Conservation (phyloP, 2,113 vertebrate species). For the Enhydra lutris region DNA sequence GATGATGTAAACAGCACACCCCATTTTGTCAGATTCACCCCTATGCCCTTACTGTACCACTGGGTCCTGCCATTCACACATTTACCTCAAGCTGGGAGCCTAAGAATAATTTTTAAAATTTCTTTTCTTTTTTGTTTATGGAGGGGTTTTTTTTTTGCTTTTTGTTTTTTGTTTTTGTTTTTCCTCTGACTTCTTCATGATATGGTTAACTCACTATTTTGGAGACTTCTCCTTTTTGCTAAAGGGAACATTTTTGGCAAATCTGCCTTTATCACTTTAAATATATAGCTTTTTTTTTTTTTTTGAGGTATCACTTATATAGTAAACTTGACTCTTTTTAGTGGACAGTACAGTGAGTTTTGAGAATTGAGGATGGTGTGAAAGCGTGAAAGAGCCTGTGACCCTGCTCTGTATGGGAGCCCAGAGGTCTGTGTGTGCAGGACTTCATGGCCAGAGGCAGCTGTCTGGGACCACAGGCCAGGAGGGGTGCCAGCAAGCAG, state of each 20-base stretch:
- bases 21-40: background rate
- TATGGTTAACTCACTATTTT: background rate
- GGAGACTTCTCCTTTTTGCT: background rate
- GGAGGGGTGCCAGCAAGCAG: no score
- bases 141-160: background rate
- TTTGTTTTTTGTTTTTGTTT: background rate
- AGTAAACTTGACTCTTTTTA: background rate
- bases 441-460: no score
- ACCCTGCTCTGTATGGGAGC: background rate
- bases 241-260: background rate
- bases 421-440: no score
- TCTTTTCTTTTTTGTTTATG: background rate
- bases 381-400: background rate
- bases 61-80: no score
- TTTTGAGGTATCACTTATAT: background rate
- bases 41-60: accelerated
- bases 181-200: background rate
- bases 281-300: background rate
- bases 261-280: background rate
- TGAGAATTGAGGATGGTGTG: background rate
- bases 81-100: background rate
- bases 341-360: background rate
- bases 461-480: background rate
- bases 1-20: background rate
- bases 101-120: background rate